phyloP scores from a whole-genome alignment of 2,888 invertebrate species.

The Cotesia congregata region DNA sequence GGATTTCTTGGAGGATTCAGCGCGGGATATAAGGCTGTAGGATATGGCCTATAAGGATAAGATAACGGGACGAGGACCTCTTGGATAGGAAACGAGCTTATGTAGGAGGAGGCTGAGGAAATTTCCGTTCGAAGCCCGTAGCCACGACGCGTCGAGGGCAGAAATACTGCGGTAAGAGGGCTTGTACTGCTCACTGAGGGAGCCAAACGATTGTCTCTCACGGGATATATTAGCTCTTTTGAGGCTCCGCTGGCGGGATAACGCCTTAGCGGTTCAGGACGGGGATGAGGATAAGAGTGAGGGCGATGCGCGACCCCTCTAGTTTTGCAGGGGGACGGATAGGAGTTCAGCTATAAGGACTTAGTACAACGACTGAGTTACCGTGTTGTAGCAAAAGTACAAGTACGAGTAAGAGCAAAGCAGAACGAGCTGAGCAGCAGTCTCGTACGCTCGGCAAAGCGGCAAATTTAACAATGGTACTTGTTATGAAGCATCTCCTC shows the following conservation, averaged over 20 bases:
- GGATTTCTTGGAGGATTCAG: constrained; percentile 48
- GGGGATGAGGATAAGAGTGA: constrained; percentile 42
- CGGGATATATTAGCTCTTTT: constrained; percentile 64
- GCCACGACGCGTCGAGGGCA: constrained; percentile 27
- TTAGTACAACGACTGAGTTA: too few species aligned
- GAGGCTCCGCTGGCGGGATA: constrained; percentile 49
- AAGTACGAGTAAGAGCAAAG: not conserved
- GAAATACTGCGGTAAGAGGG: constrained; percentile 24
- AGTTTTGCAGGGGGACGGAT: not conserved
- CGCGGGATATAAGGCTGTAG: constrained; percentile 33
- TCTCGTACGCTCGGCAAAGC: constrained; percentile 44
- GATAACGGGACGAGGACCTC: constrained; percentile 22
- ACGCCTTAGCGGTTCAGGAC: constrained; percentile 15
- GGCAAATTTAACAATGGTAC: constrained; percentile 41
- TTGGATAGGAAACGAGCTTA: constrained; percentile 3
- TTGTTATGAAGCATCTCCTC: constrained; percentile 29
- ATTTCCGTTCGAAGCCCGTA: not conserved
- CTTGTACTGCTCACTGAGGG: constrained; percentile 20
- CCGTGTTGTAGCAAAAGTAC: too few species aligned
- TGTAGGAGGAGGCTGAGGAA: constrained; percentile 48
- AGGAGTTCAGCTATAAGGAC: not conserved
- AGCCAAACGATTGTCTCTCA: constrained; percentile 56
- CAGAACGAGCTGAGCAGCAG: not conserved
- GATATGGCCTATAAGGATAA: constrained; percentile 39
- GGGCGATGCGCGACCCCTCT: constrained; percentile 24